phyloP scores from a whole-genome alignment of 2,113 vertebrate genomes.

The cat (Felis catus) region F.catus_Fca126_mat1.0 CM031419.1:76432001-76432500 shows the following conservation, averaged over 20 bases:
- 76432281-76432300: slow-evolving; percentile 70
- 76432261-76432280: slow-evolving; percentile 79
- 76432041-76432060: slow-evolving; percentile 25
- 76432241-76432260: slow-evolving; percentile 84
- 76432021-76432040: background rate
- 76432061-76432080: background rate
- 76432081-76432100: slow-evolving; percentile 52
- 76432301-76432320: slow-evolving; percentile 75
- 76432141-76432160: background rate
- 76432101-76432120: background rate
- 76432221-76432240: slow-evolving; percentile 67
- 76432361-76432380: slow-evolving; percentile 84
- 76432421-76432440: slow-evolving; percentile 82
- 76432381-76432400: slow-evolving; percentile 80
- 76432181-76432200: slow-evolving; percentile 64
- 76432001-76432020: background rate
- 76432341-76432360: slow-evolving; percentile 87
- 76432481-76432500: background rate
- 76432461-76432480: slow-evolving; percentile 28
- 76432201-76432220: slow-evolving; percentile 55
- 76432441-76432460: slow-evolving; percentile 69
- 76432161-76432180: slow-evolving; percentile 66
- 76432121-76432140: background rate
- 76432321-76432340: slow-evolving; percentile 82
- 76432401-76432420: slow-evolving; percentile 81